These are phyloP conservation scores for Galago senegalensis DNA, from an alignment of 2,797 vertebrate genomes.

Conservation along the genomic window DNA sequence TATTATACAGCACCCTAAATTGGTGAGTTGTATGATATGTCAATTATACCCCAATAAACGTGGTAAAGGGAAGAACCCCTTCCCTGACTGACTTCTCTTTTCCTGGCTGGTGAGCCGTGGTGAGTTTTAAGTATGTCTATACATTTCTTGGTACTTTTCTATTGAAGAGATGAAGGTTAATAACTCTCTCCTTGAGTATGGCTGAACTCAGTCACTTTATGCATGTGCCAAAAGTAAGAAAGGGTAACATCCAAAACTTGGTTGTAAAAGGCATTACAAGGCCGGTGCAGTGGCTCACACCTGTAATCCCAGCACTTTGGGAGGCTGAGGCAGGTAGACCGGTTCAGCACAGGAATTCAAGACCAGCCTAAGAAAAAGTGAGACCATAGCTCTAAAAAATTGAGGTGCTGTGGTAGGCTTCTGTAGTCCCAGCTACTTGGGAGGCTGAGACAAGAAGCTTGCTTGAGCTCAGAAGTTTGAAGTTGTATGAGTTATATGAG, in stretches of 20 bases:
- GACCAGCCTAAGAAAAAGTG: no score
- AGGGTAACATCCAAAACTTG: not conserved
- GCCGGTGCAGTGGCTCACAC: no score
- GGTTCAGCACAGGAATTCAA: no score
- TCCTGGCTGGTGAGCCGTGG: not conserved
- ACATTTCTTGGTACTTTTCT: not conserved
- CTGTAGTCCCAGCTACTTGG: no score
- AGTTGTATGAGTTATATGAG: no score
- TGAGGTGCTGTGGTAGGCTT: no score
- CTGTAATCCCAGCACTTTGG: no score
- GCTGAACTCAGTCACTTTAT: not conserved
- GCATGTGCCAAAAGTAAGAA: not conserved
- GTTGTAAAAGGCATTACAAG: not conserved
- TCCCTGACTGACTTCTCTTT: not conserved
- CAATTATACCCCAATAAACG: not conserved
- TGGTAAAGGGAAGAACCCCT: not conserved
- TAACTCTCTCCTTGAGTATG: not conserved
- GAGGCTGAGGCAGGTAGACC: no score
- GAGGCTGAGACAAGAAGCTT: no score
- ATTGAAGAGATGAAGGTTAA: not conserved
- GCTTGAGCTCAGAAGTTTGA: no score
- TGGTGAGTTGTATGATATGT: not conserved
- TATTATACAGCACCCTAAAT: not conserved
- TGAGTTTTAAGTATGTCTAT: constrained; percentile 6
- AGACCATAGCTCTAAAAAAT: no score